phyloP scores from a whole-genome alignment of 2,888 invertebrate genomes.

The Pandemis cinnamomeana region DNA sequence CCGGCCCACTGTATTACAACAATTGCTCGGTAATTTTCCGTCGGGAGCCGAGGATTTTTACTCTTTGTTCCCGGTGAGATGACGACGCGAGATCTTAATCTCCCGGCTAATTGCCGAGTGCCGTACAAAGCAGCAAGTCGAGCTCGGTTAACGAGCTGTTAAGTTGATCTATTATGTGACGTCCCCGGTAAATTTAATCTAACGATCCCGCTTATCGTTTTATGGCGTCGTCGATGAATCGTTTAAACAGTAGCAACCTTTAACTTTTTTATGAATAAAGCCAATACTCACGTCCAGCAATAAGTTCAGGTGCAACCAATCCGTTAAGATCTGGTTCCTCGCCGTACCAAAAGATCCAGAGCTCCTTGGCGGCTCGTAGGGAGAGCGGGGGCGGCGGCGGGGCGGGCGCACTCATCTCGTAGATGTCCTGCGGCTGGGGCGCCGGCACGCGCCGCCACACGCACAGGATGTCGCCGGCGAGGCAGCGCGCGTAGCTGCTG shows the following conservation, averaged over 20 bases:
- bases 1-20: constrained; percentile 33
- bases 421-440: constrained; percentile 77
- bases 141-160: constrained; percentile 72
- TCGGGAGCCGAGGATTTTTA: constrained; percentile 35
- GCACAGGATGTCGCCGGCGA: constrained; percentile 97
- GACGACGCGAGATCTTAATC: constrained; percentile 69
- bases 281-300: constrained; percentile 90
- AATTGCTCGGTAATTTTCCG: constrained; percentile 33
- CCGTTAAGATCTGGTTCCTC: constrained; percentile 96
- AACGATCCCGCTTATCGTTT: constrained; percentile 12
- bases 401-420: constrained; percentile 82
- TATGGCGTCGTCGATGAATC: constrained; percentile 10
- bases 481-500: constrained; percentile 95
- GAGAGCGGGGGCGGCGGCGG: constrained; percentile 90
- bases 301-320: constrained; percentile 93
- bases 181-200: constrained; percentile 33
- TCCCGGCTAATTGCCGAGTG: constrained; percentile 68
- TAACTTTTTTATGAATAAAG: constrained; percentile 10
- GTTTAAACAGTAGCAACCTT: constrained; percentile 18
- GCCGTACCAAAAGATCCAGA: constrained; percentile 99
- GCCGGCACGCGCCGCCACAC: constrained; percentile 96
- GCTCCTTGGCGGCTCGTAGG: constrained; percentile 95
- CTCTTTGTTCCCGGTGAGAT: constrained; percentile 56
- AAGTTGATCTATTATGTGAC: constrained; percentile 65
- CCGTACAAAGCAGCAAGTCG: constrained; percentile 58